phyloP scores from a whole-genome alignment of 2,888 invertebrate genomes.

The Mimachlamys varia region DNA sequence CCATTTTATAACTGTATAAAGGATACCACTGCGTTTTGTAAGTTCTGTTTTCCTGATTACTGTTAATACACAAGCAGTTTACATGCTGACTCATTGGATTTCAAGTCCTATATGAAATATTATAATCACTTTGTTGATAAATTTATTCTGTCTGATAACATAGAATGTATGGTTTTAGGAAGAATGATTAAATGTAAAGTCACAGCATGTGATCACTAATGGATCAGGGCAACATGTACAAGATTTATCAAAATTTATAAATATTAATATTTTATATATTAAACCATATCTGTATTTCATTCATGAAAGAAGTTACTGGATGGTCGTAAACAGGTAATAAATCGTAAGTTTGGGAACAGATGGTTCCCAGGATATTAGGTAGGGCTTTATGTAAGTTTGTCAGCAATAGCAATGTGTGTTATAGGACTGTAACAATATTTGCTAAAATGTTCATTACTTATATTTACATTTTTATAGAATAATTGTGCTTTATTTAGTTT shows the following conservation, averaged over 20 bases:
- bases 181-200: neutral
- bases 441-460: too few relatives aligned
- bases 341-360: neutral
- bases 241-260: neutral
- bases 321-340: neutral
- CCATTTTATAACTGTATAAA: neutral
- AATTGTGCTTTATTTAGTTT: too few relatives aligned
- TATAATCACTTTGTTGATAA: neutral
- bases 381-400: too few relatives aligned
- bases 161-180: neutral
- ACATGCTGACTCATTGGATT: neutral
- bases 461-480: too few relatives aligned
- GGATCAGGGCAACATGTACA: neutral
- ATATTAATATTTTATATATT: neutral
- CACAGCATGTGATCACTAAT: neutral
- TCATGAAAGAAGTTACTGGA: neutral
- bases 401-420: too few relatives aligned
- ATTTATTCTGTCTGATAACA: neutral
- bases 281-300: neutral
- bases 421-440: too few relatives aligned
- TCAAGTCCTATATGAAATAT: neutral
- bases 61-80: neutral
- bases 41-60: conserved; percentile 12
- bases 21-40: neutral
- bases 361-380: neutral